Conservation (phyloP, 2,113 vertebrate genomes). For the Lipophrys pholis region DNA sequence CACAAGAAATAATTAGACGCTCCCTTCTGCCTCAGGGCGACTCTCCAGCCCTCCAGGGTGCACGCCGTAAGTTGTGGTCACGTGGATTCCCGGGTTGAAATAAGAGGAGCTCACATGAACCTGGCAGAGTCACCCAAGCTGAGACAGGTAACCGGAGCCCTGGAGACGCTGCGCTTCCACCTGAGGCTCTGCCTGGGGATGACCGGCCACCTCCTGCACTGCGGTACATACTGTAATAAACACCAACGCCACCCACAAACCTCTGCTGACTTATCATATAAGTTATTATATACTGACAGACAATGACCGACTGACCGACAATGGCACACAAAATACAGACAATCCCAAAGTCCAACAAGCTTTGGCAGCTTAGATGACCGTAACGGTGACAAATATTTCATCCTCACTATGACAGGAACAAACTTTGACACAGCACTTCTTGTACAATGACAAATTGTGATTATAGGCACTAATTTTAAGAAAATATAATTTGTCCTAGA, state of each 20-base stretch:
- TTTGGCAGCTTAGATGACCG: too few relatives aligned
- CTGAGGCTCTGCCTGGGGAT: slow-evolving; percentile 40
- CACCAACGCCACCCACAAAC: slow-evolving; percentile 9
- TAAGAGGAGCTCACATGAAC: slow-evolving; percentile 65
- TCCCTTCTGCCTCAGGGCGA: neutral
- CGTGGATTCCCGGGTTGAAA: slow-evolving; percentile 54
- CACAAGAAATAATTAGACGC: slow-evolving; percentile 24
- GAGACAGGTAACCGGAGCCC: slow-evolving; percentile 74
- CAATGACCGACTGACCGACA: too few relatives aligned
- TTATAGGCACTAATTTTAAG: too few relatives aligned
- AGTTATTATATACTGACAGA: too few relatives aligned
- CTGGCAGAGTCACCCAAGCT: slow-evolving; percentile 66
- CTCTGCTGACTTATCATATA: neutral
- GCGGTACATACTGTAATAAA: slow-evolving; percentile 27
- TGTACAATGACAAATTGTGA: too few relatives aligned
- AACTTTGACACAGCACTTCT: too few relatives aligned
- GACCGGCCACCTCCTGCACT: slow-evolving; percentile 49
- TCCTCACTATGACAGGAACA: too few relatives aligned
- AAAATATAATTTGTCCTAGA: too few relatives aligned
- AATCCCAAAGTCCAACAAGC: too few relatives aligned
- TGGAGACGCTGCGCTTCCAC: slow-evolving; percentile 41
- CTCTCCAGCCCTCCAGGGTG: slow-evolving; percentile 1
- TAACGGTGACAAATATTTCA: too few relatives aligned
- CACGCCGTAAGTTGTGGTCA: slow-evolving; percentile 4
- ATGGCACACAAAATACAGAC: neutral